Conservation (phyloP, 2,797 vertebrate species). For the Melanogrammus aeglefinus region DNA sequence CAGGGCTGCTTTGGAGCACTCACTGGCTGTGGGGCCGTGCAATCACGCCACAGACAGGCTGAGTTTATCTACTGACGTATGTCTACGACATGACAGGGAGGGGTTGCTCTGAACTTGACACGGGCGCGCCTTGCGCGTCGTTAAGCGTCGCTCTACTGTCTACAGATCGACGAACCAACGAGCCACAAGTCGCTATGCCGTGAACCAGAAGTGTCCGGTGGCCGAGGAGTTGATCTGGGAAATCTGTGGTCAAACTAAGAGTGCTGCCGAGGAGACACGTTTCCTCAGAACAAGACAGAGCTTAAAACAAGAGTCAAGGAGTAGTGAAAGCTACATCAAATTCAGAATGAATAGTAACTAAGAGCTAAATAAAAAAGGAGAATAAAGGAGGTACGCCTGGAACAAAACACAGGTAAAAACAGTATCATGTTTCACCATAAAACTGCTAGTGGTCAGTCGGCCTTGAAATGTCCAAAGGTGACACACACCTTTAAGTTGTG, state of each 20-base stretch:
- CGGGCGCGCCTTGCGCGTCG: slow-evolving; percentile 18
- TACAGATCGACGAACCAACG: slow-evolving; percentile 52
- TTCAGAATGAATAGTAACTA: background rate
- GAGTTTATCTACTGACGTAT: slow-evolving; percentile 36
- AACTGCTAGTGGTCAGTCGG: too few relatives aligned
- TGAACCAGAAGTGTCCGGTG: slow-evolving; percentile 23
- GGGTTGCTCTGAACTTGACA: background rate
- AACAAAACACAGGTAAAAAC: background rate
- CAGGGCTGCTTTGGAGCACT: slow-evolving; percentile 40
- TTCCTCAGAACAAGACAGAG: too few relatives aligned
- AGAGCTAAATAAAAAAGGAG: background rate
- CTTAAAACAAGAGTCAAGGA: background rate
- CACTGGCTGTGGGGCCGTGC: slow-evolving; percentile 2
- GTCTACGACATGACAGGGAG: slow-evolving; percentile 13
- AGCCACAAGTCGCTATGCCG: background rate
- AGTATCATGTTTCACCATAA: too few relatives aligned
- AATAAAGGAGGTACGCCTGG: background rate
- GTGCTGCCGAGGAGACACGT: too few relatives aligned
- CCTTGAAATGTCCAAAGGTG: too few relatives aligned
- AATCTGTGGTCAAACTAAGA: background rate
- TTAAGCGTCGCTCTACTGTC: slow-evolving; percentile 51
- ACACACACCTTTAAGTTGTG: too few relatives aligned
- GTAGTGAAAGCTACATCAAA: too few relatives aligned
- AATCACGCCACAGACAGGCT: slow-evolving; percentile 3
- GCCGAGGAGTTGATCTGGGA: background rate